Evolutionary conservation across 64 coral and sea anemone genomes (phyloP).

Genomic region (Actinia equina): DNA sequence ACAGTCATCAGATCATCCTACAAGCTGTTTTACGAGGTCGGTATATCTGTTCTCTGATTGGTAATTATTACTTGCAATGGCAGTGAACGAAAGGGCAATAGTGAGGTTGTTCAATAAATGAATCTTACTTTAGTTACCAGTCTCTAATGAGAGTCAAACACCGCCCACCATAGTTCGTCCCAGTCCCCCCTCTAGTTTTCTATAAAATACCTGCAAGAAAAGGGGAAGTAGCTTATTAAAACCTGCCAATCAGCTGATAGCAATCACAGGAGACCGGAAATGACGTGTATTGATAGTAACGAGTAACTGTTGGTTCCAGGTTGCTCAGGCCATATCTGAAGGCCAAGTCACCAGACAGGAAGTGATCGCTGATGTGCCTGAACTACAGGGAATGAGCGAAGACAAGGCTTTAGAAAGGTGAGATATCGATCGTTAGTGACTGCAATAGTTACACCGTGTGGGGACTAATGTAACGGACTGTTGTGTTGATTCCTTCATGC

Average conservation of each 20-base stretch:
- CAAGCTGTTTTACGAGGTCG: conserved; percentile 91
- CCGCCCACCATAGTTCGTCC: too few species aligned
- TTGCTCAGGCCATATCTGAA: conserved; percentile 79
- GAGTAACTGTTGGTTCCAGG: conserved; percentile 32
- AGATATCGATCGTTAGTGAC: not conserved
- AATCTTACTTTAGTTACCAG: too few species aligned
- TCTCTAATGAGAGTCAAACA: too few species aligned
- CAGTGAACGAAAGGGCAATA: too few species aligned
- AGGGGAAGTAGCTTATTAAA: too few species aligned
- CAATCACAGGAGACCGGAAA: too few species aligned
- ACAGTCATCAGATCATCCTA: conserved; percentile 88
- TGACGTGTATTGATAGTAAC: too few species aligned
- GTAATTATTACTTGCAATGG: not conserved
- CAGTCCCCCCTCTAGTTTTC: too few species aligned
- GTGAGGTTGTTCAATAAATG: too few species aligned
- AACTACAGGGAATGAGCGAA: conserved; percentile 53
- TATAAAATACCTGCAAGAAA: too few species aligned
- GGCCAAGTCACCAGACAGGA: conserved; percentile 40
- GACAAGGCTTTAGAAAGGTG: conserved; percentile 43
- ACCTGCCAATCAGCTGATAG: too few species aligned
- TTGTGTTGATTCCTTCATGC: not conserved
- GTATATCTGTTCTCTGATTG: not conserved
- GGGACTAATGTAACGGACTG: not conserved
- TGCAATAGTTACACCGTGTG: not conserved
- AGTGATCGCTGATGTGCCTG: conserved; percentile 70